Evolutionary conservation across 2,888 invertebrate genomes (phyloP), one percentile per base, ranked within the genome.

Genomic region (Biston stratarius): DNA sequence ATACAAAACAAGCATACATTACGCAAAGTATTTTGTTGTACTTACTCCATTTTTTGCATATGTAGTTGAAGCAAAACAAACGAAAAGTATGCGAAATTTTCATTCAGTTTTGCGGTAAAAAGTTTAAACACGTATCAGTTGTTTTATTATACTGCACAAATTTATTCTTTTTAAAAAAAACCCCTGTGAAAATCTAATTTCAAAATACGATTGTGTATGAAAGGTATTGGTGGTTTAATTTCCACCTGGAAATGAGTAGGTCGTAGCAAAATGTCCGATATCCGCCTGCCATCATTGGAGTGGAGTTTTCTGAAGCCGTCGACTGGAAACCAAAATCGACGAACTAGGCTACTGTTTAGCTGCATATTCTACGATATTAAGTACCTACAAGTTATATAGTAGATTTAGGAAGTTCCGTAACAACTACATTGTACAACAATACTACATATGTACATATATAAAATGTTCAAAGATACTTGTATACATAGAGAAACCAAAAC

Each of bases 191-290:
- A 11, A 38, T 47, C 36, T 47, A 14, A 48, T 15, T 14, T 8
- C 8, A 36, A 24, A 47, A 38, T 48, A 14, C n/a, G 15, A 15
- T 1, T 58, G 15, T 47, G 14, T 38, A 15, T 36, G n/a, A 45
- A 45, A 42, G 44, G 24, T 56, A 24, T 42, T 34, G 76, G 79
- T 79, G 75, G 75, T 71, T 69, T 75, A 83, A 85, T 85, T 79
- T 77, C 78, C 74, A 74, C 72, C 73, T 77, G 82, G 81, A 86
- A 85, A 85, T 84, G 73, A 82, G 72, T 72, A 71, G 76, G 78
- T 77, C 77, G 77, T 73, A 71, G 65, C 69, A 74, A 76, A 80
- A 80, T 78, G 78, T 78, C 74, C 73, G 80, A 82, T 83, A 82
- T 81, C 74, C 79, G 72, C 75, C 76, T 76, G 78, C 74, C 75